Conservation (phyloP, 2,797 vertebrate species). For the Lophius americanus region DNA sequence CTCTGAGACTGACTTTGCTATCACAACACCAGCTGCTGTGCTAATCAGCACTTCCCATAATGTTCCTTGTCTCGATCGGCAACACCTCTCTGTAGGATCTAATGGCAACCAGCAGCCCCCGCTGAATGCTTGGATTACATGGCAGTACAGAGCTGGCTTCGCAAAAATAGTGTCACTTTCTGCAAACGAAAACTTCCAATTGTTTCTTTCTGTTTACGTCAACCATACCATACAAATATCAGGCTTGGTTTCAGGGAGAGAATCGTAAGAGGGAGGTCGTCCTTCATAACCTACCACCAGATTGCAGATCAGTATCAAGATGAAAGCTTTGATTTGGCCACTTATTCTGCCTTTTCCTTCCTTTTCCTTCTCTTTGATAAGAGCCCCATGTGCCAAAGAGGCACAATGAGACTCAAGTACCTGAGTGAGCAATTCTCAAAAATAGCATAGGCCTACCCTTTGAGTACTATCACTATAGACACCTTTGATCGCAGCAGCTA, state of each 20-base stretch:
- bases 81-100: slow-evolving; percentile 3
- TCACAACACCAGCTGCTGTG: slow-evolving; percentile 15
- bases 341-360: not conserved
- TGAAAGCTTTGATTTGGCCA: not conserved
- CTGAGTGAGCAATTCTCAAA: not conserved
- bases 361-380: slow-evolving; percentile 14
- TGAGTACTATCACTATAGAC: too few relatives aligned
- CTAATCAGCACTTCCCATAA: slow-evolving; percentile 4
- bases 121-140: slow-evolving; percentile 46
- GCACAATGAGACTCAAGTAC: slow-evolving; percentile 1
- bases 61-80: not conserved
- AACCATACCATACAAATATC: slow-evolving; percentile 63
- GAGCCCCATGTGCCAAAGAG: not conserved
- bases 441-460: too few relatives aligned
- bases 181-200: slow-evolving; percentile 42
- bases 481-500: too few relatives aligned
- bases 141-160: not conserved
- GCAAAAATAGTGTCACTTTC: slow-evolving; percentile 3
- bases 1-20: too few relatives aligned
- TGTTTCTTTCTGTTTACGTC: slow-evolving; percentile 8
- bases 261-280: not conserved
- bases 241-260: slow-evolving; percentile 42
- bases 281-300: slow-evolving; percentile 4
- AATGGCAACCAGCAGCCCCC: slow-evolving; percentile 7
- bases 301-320: not conserved